A percentile compares a stretch with the other conserved stretches of the same genome.
Evolutionary conservation across 2,797 vertebrate species (phyloP).

Genomic region (Hirundo rustica): DNA sequence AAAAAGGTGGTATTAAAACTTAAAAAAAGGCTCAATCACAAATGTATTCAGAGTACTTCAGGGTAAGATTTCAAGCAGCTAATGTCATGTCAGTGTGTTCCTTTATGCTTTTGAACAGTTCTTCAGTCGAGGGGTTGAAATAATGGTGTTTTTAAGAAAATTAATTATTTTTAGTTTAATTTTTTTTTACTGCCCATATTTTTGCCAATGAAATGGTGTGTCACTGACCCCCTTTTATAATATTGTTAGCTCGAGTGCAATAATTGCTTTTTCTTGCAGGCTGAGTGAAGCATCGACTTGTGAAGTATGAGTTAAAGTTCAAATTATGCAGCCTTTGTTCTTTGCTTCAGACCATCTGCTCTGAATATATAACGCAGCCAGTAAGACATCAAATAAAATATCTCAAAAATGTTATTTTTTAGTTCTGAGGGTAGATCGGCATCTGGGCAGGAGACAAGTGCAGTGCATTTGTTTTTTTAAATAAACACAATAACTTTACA

Average conservation of each 20-base stretch:
- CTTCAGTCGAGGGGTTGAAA: slow-evolving; percentile 60
- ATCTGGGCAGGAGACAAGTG: background rate
- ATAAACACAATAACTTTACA: background rate
- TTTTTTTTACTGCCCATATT: slow-evolving; percentile 36
- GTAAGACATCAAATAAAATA: background rate
- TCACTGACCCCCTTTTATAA: slow-evolving; percentile 48
- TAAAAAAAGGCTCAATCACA: background rate
- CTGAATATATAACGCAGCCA: slow-evolving; percentile 60
- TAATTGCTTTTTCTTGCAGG: slow-evolving; percentile 72
- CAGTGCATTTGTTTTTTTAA: background rate
- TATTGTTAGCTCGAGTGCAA: slow-evolving; percentile 64
- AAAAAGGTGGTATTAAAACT: background rate
- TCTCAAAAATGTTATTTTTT: background rate
- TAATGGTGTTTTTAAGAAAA: slow-evolving; percentile 77
- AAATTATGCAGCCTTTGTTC: slow-evolving; percentile 68
- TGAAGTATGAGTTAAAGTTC: slow-evolving; percentile 74
- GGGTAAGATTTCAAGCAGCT: slow-evolving; percentile 22
- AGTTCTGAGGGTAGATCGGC: background rate
- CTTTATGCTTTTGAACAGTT: slow-evolving; percentile 65
- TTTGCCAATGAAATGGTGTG: slow-evolving; percentile 45
- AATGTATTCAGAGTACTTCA: background rate
- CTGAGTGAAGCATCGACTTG: slow-evolving; percentile 64
- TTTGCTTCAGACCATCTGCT: slow-evolving; percentile 63
- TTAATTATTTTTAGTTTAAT: slow-evolving; percentile 27
- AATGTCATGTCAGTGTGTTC: slow-evolving; percentile 13